Conservation (phyloP, 2,797 vertebrate species). For the Halcyon badia region DNA sequence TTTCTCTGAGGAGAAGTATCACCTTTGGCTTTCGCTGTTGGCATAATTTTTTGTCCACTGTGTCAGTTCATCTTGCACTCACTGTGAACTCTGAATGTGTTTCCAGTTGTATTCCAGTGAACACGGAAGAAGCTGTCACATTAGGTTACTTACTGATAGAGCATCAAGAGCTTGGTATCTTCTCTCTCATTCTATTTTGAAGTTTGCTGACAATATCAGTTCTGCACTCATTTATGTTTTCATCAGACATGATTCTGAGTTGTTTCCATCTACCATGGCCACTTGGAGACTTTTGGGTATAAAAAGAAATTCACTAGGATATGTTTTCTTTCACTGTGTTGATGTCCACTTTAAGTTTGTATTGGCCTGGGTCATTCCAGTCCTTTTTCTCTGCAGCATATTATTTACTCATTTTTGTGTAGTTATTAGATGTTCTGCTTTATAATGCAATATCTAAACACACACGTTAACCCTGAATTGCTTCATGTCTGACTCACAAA, state of each 20-base stretch:
- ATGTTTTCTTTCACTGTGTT: background rate
- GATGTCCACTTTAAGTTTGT: background rate
- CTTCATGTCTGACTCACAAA: background rate
- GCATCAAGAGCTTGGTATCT: background rate
- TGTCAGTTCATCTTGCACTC: background rate
- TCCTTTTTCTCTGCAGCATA: background rate
- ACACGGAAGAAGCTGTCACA: background rate
- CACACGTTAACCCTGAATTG: background rate
- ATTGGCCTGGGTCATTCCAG: background rate
- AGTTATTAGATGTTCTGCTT: background rate
- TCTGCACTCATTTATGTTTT: background rate
- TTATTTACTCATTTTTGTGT: background rate
- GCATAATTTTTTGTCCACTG: background rate
- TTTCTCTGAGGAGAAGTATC: background rate
- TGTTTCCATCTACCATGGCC: background rate
- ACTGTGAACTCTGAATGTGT: conserved; percentile 4
- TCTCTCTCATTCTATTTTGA: background rate
- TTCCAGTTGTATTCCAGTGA: background rate
- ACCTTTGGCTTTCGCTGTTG: background rate
- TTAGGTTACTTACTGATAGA: background rate
- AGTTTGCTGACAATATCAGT: background rate
- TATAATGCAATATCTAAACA: background rate
- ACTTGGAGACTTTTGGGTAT: background rate
- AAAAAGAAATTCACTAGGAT: background rate
- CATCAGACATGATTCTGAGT: background rate